A percentile compares a stretch with the other conserved stretches of the same genome.
Conservation (phyloP, 2,888 invertebrate species). For the Nezara viridula region DNA sequence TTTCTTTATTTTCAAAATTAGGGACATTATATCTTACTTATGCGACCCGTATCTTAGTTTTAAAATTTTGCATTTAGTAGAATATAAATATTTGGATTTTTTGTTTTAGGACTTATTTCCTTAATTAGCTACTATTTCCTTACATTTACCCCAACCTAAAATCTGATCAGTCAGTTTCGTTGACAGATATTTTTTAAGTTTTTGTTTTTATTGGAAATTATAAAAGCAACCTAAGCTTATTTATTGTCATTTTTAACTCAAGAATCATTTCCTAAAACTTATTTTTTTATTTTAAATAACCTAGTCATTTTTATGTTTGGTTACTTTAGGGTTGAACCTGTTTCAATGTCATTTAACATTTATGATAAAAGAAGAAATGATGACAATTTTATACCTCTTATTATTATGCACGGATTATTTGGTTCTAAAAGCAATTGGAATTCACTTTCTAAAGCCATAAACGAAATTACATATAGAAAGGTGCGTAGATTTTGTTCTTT, state of each 20-base stretch:
- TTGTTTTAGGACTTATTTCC: background rate
- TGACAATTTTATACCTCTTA: constrained; percentile 60
- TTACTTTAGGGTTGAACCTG: constrained; percentile 54
- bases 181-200: background rate
- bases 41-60: background rate
- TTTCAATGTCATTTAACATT: constrained; percentile 57
- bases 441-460: constrained; percentile 80
- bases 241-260: background rate
- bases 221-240: background rate
- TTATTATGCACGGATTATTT: constrained; percentile 70
- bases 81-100: background rate
- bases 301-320: constrained; percentile 14
- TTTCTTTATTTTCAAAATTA: too few relatives aligned
- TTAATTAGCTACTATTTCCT: background rate
- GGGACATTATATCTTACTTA: background rate
- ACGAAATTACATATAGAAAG: constrained; percentile 73
- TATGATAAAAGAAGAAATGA: constrained; percentile 50
- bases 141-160: background rate
- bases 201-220: background rate
- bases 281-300: background rate
- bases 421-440: constrained; percentile 92
- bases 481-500: constrained; percentile 44
- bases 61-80: too few relatives aligned
- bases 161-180: background rate
- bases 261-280: background rate